These are phyloP conservation scores for Sciaenops ocellatus DNA, from an alignment of 2,797 vertebrate species.

Conservation along the genomic window DNA sequence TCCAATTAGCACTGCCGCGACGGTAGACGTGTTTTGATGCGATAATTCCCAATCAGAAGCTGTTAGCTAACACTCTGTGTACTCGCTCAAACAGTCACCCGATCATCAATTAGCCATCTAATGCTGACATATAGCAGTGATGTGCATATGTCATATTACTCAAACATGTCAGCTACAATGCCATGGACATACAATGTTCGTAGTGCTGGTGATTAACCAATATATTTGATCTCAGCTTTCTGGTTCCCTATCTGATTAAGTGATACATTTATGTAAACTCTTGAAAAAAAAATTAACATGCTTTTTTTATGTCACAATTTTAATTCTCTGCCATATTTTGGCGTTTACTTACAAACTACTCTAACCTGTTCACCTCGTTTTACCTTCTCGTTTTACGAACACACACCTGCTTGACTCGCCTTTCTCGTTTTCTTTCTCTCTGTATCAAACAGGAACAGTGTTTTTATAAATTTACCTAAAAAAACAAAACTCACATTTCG, in stretches of 20 bases:
- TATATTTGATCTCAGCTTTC: not conserved
- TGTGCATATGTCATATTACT: constrained; percentile 1
- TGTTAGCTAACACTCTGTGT: constrained; percentile 23
- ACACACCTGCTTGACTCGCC: too few relatives aligned
- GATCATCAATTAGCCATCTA: constrained; percentile 9
- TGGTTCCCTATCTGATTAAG: not conserved
- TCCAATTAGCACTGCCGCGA: constrained; percentile 54
- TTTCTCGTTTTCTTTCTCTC: too few relatives aligned
- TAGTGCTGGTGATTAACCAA: not conserved
- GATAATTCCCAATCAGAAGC: constrained; percentile 46
- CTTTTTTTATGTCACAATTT: not conserved
- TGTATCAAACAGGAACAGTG: too few relatives aligned
- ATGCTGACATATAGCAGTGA: not conserved
- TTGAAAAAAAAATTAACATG: not conserved
- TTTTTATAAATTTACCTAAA: too few relatives aligned
- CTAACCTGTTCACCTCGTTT: too few relatives aligned
- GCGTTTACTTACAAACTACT: too few relatives aligned
- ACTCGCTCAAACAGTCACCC: not conserved
- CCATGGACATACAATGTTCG: not conserved
- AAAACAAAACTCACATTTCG: too few relatives aligned
- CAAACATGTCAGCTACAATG: not conserved
- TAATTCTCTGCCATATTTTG: too few relatives aligned
- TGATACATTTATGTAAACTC: too few relatives aligned
- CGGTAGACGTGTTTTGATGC: constrained; percentile 51
- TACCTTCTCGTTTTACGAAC: too few relatives aligned